phyloP scores from a whole-genome alignment of 2,888 invertebrate species.

The Chymomyza caudatula region DNA sequence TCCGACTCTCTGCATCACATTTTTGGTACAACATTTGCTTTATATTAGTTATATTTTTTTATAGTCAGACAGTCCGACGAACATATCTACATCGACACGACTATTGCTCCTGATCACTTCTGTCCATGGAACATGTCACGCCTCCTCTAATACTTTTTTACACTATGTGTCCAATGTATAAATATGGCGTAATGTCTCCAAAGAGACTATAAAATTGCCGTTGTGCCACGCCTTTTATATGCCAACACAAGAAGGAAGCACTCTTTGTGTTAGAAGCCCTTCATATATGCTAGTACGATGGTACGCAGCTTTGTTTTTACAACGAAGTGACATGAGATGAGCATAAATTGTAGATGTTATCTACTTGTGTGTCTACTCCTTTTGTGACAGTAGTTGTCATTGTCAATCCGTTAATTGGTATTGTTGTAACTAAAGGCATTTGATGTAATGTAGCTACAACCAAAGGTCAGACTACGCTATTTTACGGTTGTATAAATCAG shows the following conservation, averaged over 20 bases:
- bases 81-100: constrained; percentile 28
- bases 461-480: not conserved
- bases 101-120: no score
- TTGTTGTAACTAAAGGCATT: constrained; percentile 1
- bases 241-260: no score
- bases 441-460: constrained; percentile 5
- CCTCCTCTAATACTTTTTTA: constrained; percentile 52
- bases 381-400: constrained; percentile 17
- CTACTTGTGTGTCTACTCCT: constrained; percentile 14
- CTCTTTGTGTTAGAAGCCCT: no score
- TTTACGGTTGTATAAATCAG: no score
- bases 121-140: no score
- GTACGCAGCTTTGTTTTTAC: constrained; percentile 57
- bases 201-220: constrained; percentile 42
- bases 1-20: no score
- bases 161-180: constrained; percentile 48
- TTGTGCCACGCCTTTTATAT: constrained; percentile 52
- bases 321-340: constrained; percentile 44
- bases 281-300: no score
- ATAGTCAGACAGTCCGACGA: not conserved
- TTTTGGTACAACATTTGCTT: no score
- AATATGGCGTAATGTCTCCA: constrained; percentile 56
- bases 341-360: constrained; percentile 45
- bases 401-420: not conserved
- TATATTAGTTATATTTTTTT: no score